A percentile compares a stretch with the other conserved stretches of the same genome.
Evolutionary conservation across 2,113 vertebrate species (phyloP).

Genomic region (Brachyhypopomus occidentalis): DNA sequence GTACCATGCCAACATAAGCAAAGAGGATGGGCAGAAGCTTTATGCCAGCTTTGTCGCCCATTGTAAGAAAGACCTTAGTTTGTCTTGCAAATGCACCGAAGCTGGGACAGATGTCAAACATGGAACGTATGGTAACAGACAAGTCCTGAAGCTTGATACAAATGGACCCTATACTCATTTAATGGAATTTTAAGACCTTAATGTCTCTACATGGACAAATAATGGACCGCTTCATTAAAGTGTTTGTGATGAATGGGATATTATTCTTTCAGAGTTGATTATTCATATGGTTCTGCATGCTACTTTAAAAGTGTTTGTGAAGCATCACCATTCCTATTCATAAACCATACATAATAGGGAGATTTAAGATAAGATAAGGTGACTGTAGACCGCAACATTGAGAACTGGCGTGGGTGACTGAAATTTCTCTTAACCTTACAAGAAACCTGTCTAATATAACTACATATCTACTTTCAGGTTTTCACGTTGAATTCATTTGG

Average conservation of each 20-base stretch:
- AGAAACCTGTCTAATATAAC: too few species aligned
- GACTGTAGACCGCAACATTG: neutral
- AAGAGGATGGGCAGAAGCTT: conserved; percentile 85
- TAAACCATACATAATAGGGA: neutral
- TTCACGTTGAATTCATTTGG: too few species aligned
- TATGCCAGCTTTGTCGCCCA: conserved; percentile 81
- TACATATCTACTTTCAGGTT: too few species aligned
- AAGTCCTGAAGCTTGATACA: conserved; percentile 89
- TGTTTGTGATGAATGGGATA: neutral
- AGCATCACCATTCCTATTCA: neutral
- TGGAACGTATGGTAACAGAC: conserved; percentile 91
- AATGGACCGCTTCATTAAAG: neutral
- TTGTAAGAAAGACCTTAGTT: conserved; percentile 80
- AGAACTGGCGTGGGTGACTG: neutral
- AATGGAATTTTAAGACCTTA: conserved; percentile 82
- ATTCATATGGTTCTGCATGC: neutral
- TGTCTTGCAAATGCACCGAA: conserved; percentile 68
- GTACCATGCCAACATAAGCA: conserved; percentile 89
- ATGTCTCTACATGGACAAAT: neutral
- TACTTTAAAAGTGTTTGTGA: neutral
- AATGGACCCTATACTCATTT: conserved; percentile 94
- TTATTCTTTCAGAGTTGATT: neutral
- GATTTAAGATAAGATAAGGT: neutral
- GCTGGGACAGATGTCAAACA: conserved; percentile 74
- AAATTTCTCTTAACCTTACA: neutral